A percentile compares a stretch with the other conserved stretches of the same genome.
These are phyloP conservation scores for Clarias macrocephalus DNA, from an alignment of 2,113 vertebrate species.

Conservation along the genomic window DNA sequence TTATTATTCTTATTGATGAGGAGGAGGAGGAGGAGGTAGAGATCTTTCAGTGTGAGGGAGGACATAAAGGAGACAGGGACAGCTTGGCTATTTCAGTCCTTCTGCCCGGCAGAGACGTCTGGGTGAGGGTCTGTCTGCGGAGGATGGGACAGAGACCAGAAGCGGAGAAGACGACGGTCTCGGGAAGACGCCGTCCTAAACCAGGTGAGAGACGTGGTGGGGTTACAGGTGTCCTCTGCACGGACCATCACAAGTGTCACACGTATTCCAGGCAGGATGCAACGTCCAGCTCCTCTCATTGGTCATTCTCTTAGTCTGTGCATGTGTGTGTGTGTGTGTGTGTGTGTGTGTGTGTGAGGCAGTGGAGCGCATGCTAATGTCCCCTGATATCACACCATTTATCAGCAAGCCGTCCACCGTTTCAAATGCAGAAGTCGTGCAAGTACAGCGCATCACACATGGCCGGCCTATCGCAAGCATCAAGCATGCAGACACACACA, in stretches of 20 bases:
- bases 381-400: not conserved
- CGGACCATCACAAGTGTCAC: not conserved
- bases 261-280: not conserved
- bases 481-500: not conserved
- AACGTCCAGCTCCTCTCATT: conserved; percentile 4
- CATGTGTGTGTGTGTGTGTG: not conserved
- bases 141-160: conserved; percentile 72
- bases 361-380: conserved; percentile 33
- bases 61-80: not conserved
- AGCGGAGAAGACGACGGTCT: conserved; percentile 69
- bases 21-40: too few relatives aligned
- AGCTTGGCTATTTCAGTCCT: not conserved
- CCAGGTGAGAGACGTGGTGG: conserved; percentile 66
- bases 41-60: not conserved
- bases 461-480: not conserved
- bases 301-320: not conserved
- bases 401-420: not conserved
- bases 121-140: conserved; percentile 51
- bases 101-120: not conserved
- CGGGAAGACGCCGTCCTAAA: conserved; percentile 66
- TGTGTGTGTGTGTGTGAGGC: not conserved
- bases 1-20: not conserved
- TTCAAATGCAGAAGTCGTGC: not conserved
- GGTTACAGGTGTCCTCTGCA: not conserved
- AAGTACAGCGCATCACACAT: conserved; percentile 1